phyloP scores from a whole-genome alignment of 2,888 invertebrate genomes.

The Sinohyriopsis cumingii region DNA sequence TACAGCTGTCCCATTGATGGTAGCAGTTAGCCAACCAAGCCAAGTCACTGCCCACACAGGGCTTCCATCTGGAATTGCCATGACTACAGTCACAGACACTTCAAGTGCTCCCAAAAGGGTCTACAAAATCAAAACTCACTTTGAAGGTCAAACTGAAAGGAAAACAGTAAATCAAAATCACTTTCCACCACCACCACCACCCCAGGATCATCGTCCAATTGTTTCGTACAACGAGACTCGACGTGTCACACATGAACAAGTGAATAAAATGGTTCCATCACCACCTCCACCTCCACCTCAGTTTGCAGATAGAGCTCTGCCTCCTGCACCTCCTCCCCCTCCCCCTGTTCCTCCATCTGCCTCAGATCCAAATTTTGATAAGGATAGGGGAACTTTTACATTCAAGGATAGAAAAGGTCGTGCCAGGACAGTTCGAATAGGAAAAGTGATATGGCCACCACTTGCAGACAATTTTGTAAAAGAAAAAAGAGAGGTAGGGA shows the following conservation, averaged over 20 bases:
- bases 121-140: constrained; percentile 43
- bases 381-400: constrained; percentile 55
- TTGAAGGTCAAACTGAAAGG: constrained; percentile 43
- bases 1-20: too few species aligned
- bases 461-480: constrained; percentile 81
- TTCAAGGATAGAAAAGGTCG: constrained; percentile 83
- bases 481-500: constrained; percentile 56
- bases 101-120: constrained; percentile 36
- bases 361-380: constrained; percentile 34
- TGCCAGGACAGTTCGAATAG: constrained; percentile 94
- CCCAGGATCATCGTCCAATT: constrained; percentile 46
- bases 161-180: constrained; percentile 34
- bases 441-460: constrained; percentile 85
- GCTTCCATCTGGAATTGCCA: neutral
- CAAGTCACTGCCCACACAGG: too few species aligned
- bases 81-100: constrained; percentile 6
- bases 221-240: constrained; percentile 13
- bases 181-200: constrained; percentile 52
- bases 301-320: constrained; percentile 32
- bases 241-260: constrained; percentile 28
- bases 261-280: constrained; percentile 35
- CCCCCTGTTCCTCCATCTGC: constrained; percentile 82
- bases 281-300: constrained; percentile 40
- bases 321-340: constrained; percentile 42
- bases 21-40: too few species aligned